phyloP scores from a whole-genome alignment of 92 coral and sea anemone species.

The Anthopleura xanthogrammica region DNA sequence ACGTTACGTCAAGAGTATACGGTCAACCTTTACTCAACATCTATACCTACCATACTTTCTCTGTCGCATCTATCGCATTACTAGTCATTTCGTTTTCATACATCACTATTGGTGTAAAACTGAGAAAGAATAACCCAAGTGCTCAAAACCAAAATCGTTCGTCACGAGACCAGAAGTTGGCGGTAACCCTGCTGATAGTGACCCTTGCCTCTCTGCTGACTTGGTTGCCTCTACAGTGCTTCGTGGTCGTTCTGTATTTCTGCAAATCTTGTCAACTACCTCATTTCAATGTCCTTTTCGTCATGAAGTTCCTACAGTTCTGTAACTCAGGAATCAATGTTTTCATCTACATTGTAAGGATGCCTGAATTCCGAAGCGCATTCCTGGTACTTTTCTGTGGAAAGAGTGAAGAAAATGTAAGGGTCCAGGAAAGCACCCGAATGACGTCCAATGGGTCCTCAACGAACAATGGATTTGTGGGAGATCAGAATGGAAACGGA shows the following conservation, averaged over 20 bases:
- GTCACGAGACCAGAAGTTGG: conserved; percentile 35
- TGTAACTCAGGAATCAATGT: conserved; percentile 47
- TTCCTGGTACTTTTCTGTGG: conserved; percentile 11
- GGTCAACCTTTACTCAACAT: neutral
- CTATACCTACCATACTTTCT: neutral
- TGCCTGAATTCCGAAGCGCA: conserved; percentile 50
- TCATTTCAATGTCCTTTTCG: conserved; percentile 19
- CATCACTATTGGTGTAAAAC: conserved; percentile 20
- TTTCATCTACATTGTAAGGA: conserved; percentile 38
- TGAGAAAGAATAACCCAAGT: conserved; percentile 23
- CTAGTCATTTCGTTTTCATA: neutral
- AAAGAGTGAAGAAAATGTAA: neutral
- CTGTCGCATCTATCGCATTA: conserved; percentile 2
- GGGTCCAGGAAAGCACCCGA: conserved; percentile 14
- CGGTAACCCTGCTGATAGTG: conserved; percentile 54
- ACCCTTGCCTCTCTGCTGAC: conserved; percentile 41
- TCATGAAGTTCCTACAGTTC: conserved; percentile 42
- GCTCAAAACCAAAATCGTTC: conserved; percentile 21
- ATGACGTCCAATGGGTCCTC: neutral
- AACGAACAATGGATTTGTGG: neutral
- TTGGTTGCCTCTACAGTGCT: conserved; percentile 44
- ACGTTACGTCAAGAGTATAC: neutral
- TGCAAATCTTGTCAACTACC: conserved; percentile 14
- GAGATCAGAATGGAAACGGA: neutral
- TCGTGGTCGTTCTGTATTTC: conserved; percentile 27